Base-by-base conservation (phyloP, 1,140 invertebrate species). In the Zophobas morio region DNA sequence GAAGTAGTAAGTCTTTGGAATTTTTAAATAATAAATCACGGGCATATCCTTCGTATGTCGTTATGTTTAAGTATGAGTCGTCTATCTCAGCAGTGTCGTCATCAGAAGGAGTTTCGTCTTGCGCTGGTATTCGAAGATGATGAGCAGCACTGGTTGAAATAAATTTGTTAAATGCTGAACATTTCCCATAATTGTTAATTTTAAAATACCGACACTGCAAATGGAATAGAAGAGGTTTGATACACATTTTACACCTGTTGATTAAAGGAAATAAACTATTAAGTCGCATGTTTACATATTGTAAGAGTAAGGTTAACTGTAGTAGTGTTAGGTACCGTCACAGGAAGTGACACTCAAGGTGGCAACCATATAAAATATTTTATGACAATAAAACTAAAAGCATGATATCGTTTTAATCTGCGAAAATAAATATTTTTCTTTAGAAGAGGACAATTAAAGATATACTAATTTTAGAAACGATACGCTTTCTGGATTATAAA, bases 1-100 rank as follows among this genome's bases (percentile, higher is more conserved):
- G 72, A 32, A 81, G 75, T 72, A 81, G 74, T 5, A 42, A 20
- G 81, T 85, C 84, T 2, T 75, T 63, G 47, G 73, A 49, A 63
- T 81, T 49, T 73, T 78, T 70, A 75, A 81, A 84, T 35, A 85
- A 78, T 72, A 79, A 57, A 53, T 78, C 46, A 54, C 74, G 72
- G 34, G 66, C 71, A 56, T 60, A 57, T 34, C 78, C 57, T 35
- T 37, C 36, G 39, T 74, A 20, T 20, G 20, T 20, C 20, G 20
- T 54, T 66, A 40, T 66, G 2, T 46, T 4, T 66, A 33, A 20
- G 32, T 20, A 42, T 37, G 6, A 1, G 35, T 66, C 40, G 20
- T 47, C 8, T n/a, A 2, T n/a, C 20, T 51, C 4, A 4, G 37
- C 60, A 32, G 32, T 20, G 2, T 66, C 60, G 32, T 66, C 39